These are phyloP conservation scores for Helogale parvula DNA, from an alignment of 2,113 vertebrate species.

Conservation along the genomic window DNA sequence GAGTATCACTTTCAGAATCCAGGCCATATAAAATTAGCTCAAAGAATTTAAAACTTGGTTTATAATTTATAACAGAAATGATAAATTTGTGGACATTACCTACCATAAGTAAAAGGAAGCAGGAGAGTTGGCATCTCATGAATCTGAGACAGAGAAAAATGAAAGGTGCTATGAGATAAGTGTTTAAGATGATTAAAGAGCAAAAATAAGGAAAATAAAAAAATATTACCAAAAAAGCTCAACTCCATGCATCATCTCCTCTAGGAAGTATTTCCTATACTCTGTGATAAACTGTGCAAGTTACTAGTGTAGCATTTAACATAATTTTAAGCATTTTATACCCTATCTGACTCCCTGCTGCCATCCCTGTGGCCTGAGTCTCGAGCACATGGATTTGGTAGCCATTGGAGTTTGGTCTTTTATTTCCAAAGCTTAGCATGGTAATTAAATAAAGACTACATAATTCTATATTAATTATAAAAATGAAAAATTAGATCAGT, in stretches of 20 bases:
- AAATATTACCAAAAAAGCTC: background rate
- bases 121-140: background rate
- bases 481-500: background rate
- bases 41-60: background rate
- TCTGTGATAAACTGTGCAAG: background rate
- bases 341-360: background rate
- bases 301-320: background rate
- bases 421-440: background rate
- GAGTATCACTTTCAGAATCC: background rate
- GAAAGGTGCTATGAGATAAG: background rate
- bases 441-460: background rate
- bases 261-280: background rate
- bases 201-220: background rate
- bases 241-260: background rate
- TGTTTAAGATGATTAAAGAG: conserved; percentile 14
- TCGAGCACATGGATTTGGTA: background rate
- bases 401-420: background rate
- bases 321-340: background rate
- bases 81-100: background rate
- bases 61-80: background rate
- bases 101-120: background rate
- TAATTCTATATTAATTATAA: background rate
- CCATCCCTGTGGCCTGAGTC: background rate
- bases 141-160: background rate
- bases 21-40: background rate